These are phyloP conservation scores for Hyalella azteca DNA, from an alignment of 2,888 invertebrate genomes.

Conservation along the genomic window DNA sequence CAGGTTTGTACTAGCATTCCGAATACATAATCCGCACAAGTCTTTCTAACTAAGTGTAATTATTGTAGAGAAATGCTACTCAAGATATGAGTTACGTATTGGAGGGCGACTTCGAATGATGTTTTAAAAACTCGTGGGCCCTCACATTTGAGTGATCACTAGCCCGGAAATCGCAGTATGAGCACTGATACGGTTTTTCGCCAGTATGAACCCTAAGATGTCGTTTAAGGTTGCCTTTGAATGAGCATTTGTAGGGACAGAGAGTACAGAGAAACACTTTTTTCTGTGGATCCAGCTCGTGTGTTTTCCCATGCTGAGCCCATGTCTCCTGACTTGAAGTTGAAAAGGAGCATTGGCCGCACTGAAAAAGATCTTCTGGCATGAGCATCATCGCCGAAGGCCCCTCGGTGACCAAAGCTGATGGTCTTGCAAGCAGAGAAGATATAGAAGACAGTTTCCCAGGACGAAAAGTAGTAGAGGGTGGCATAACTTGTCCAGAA, in stretches of 20 bases:
- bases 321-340: background rate
- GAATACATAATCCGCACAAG: too few species aligned
- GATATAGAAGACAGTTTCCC: background rate
- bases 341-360: background rate
- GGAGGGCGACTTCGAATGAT: background rate
- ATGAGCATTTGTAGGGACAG: slow-evolving; percentile 15
- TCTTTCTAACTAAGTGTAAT: too few species aligned
- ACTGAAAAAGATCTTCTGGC: background rate
- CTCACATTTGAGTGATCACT: slow-evolving; percentile 42
- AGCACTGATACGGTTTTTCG: slow-evolving; percentile 44
- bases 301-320: background rate
- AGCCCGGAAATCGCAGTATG: slow-evolving; percentile 47
- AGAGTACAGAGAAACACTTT: background rate
- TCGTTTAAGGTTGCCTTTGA: background rate
- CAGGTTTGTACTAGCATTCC: too few species aligned
- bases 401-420: background rate
- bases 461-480: background rate
- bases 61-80: too few species aligned
- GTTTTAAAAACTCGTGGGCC: slow-evolving; percentile 40
- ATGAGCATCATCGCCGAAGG: too few species aligned
- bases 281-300: background rate
- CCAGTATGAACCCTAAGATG: slow-evolving; percentile 46
- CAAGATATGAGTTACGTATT: background rate
- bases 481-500: background rate
- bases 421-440: background rate